Conservation (phyloP, 2,113 vertebrate species). For the Dipodomys stephensi region DNA sequence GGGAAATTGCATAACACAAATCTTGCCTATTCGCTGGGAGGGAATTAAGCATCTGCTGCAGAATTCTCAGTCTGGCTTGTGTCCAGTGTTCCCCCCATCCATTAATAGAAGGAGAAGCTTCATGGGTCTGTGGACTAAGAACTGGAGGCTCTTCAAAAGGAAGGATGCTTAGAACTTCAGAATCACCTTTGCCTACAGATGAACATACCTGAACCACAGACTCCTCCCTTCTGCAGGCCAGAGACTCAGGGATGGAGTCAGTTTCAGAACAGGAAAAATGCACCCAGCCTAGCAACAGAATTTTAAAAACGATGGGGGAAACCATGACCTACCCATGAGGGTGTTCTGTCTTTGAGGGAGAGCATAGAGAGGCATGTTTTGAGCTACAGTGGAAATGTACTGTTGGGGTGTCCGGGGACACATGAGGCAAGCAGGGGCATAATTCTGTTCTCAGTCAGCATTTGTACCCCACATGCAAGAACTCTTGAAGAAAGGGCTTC, state of each 20-base stretch:
- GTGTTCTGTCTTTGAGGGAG: neutral
- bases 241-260: neutral
- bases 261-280: neutral
- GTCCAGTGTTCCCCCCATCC: neutral
- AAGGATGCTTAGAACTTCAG: neutral
- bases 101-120: neutral
- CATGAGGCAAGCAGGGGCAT: accelerated
- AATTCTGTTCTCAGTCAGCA: neutral
- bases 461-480: neutral
- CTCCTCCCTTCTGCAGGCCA: neutral
- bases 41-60: neutral
- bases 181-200: neutral
- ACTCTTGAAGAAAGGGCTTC: neutral
- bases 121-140: neutral
- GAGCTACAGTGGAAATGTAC: too few species aligned
- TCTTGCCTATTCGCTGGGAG: neutral
- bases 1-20: neutral
- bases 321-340: neutral
- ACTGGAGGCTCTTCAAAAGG: neutral
- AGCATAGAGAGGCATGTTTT: neutral
- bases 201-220: too few species aligned
- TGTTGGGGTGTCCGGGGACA: neutral
- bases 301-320: neutral
- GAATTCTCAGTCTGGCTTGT: neutral
- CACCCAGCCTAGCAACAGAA: neutral